Conservation (phyloP, 2,888 invertebrate genomes). For the Nomada hirtipes region DNA sequence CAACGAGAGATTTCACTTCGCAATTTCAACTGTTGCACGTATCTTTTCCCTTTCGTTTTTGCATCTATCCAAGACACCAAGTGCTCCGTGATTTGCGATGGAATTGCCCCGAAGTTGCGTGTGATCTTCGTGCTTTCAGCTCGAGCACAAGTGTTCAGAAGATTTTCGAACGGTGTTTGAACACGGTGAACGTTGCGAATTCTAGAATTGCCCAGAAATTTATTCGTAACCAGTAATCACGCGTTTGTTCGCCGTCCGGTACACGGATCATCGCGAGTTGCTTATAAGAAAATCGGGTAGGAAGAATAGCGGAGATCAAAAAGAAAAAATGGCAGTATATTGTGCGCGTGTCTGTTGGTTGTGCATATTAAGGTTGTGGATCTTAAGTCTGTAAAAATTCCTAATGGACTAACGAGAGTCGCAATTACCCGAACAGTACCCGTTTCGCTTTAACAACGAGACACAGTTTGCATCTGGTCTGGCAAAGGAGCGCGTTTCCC, state of each 20-base stretch:
- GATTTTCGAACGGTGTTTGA: neutral
- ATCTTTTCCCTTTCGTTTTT: neutral
- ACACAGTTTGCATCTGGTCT: neutral
- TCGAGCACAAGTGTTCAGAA: neutral
- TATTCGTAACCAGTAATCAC: neutral
- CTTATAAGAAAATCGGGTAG: neutral
- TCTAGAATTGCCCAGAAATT: neutral
- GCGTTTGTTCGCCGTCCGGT: neutral
- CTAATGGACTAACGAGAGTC: conserved; percentile 36
- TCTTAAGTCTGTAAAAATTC: conserved; percentile 46
- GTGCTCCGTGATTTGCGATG: neutral
- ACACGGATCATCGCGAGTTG: neutral
- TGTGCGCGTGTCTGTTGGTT: conserved; percentile 57
- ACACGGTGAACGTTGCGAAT: neutral
- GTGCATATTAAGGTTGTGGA: conserved; percentile 40
- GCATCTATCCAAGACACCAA: neutral
- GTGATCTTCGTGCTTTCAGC: neutral
- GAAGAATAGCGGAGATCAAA: conserved; percentile 17
- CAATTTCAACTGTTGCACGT: neutral
- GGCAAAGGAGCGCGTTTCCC: neutral
- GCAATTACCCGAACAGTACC: conserved; percentile 27
- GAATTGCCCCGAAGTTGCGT: neutral
- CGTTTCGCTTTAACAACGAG: conserved; percentile 12
- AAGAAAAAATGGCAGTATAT: conserved; percentile 53
- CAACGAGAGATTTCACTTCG: conserved; percentile 2